phyloP scores from a whole-genome alignment of 1,140 invertebrate genomes.

The Lasioglossum albipes region DNA sequence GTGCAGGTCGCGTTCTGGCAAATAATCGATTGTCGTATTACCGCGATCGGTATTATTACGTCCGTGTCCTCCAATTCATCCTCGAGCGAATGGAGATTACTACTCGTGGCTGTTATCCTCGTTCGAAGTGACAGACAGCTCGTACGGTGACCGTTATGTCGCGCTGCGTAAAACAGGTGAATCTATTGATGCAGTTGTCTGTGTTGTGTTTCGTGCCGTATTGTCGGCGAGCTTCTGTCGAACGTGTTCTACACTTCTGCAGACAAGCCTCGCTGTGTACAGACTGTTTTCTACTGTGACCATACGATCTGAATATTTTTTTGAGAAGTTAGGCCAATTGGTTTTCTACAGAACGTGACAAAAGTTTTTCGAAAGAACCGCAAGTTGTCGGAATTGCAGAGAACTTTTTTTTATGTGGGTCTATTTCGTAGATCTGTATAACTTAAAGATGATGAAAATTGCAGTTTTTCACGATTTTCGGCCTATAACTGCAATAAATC shows the following conservation, averaged over 20 bases:
- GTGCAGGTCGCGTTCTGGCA: background rate
- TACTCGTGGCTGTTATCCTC: conserved; percentile 23
- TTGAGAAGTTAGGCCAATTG: too few relatives aligned
- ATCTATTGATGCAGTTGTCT: conserved; percentile 54
- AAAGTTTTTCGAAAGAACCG: too few relatives aligned
- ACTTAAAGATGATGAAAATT: too few relatives aligned
- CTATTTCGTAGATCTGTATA: too few relatives aligned
- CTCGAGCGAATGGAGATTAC: conserved; percentile 43
- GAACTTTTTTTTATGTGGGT: too few relatives aligned
- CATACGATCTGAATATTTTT: too few relatives aligned
- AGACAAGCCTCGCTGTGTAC: background rate
- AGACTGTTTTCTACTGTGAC: too few relatives aligned
- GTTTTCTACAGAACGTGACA: too few relatives aligned
- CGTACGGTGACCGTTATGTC: conserved; percentile 53
- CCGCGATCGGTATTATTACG: conserved; percentile 42
- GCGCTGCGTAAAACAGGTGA: conserved; percentile 48
- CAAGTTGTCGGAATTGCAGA: too few relatives aligned
- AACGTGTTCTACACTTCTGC: background rate
- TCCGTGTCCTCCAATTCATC: conserved; percentile 33
- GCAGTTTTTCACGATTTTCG: too few relatives aligned
- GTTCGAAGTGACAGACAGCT: conserved; percentile 52
- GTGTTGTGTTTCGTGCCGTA: conserved; percentile 11
- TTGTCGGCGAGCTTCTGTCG: background rate
- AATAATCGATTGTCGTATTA: conserved; percentile 11
- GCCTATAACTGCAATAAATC: too few relatives aligned